Evolutionary conservation across 2,797 vertebrate genomes (phyloP), one percentile per base, ranked within the genome.

Genomic region (Lophura swinhoii): DNA sequence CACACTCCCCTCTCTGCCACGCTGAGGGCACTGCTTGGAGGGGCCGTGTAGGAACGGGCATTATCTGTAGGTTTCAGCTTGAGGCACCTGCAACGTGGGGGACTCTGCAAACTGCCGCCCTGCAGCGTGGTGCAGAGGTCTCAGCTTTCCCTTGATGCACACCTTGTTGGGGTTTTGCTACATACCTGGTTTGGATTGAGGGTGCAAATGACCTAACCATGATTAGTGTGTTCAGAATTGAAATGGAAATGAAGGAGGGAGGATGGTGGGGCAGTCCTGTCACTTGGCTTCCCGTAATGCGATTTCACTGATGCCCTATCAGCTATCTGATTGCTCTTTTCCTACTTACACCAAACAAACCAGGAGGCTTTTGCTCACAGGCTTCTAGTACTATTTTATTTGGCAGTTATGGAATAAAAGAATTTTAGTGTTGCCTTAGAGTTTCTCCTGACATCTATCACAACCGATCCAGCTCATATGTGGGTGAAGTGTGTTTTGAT

Each of bases 381-480:
- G 87, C 81, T 96, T 93, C 84, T 96, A 94, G 88, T 94, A 91
- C 86, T 88, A 93, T 95, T 96, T 95, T 95, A 90, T 94, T 96
- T 96, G 95, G 93, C 91, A 94, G 75, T 96, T 94, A 93, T 94
- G 78, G 90, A 93, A 96, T 96, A 94, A 91, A 91, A 94, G 78
- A 91, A 93, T 93, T 91, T 92, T 93, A 86, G 94, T 84, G 77
- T 88, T 95, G 91, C 94, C 93, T 87, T 92, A 91, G 90, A 96
- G 92, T 94, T 96, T 96, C 90, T 95, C 77, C 94, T 96, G 96
- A 93, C 91, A 95, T 96, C 94, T 95, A 94, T 96, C 96, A 96
- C 95, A 95, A 93, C 91, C 79, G 91, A 88, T 93, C 82, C 85
- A 91, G 85, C 92, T 94, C 87, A 39, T 96, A 92, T 93, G 94